Percentiles rank a stretch among this genome's conserved stretches.
Evolutionary conservation across 2,113 vertebrate species (phyloP).

Genomic region (Trematocara unimaculatum): DNA sequence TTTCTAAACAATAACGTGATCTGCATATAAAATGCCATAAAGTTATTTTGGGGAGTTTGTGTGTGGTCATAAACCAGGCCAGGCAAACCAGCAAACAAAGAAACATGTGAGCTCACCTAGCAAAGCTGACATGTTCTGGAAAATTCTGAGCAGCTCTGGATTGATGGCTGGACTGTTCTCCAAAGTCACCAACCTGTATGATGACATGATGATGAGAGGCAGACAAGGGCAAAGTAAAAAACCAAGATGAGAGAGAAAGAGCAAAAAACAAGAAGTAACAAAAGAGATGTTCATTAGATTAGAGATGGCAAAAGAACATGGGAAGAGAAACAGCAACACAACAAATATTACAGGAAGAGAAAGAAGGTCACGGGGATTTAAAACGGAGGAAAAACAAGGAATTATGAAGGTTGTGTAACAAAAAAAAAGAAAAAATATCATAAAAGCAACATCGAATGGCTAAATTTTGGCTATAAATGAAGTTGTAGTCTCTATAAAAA

Average conservation of each 20-base stretch:
- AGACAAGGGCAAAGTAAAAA: background rate
- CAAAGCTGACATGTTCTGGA: slow-evolving; percentile 95
- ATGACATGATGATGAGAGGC: background rate
- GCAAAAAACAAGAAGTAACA: background rate
- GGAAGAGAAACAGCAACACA: background rate
- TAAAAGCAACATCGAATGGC: background rate
- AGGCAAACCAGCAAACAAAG: background rate
- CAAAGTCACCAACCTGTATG: slow-evolving; percentile 89
- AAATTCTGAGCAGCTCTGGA: slow-evolving; percentile 88
- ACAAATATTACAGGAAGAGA: background rate
- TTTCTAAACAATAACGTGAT: background rate
- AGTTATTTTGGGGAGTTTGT: background rate
- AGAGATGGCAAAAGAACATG: slow-evolving; percentile 1
- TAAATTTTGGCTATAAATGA: background rate
- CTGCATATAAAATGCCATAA: background rate
- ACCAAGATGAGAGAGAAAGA: background rate
- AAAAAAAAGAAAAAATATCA: background rate
- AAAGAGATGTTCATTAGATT: background rate
- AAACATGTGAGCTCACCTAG: slow-evolving; percentile 78
- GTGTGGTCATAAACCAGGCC: background rate
- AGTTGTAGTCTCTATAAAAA: background rate
- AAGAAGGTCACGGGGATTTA: background rate
- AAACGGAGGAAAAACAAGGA: background rate
- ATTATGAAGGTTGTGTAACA: background rate
- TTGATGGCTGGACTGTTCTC: slow-evolving; percentile 90